These are phyloP conservation scores for Chelonus formosanus DNA, from an alignment of 2,888 invertebrate genomes.

Conservation along the genomic window DNA sequence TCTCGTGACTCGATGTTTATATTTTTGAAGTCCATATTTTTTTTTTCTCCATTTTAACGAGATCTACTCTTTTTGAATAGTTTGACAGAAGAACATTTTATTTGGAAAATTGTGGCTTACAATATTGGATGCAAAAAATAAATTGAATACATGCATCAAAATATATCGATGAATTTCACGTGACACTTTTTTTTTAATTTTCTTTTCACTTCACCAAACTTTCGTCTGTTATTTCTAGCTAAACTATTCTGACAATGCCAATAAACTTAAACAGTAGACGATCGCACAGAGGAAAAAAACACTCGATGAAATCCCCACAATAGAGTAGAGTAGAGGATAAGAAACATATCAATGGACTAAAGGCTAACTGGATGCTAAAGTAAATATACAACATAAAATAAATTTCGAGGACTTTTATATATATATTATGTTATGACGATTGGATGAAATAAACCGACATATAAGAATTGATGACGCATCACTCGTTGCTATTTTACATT, in stretches of 20 bases:
- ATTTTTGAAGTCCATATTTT: constrained; percentile 16
- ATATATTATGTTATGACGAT: background rate
- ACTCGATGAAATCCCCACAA: no score
- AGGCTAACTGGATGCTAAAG: no score
- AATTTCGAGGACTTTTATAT: background rate
- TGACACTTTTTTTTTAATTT: background rate
- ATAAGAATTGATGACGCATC: constrained; percentile 19
- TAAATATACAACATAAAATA: background rate
- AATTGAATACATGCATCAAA: constrained; percentile 6
- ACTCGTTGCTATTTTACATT: constrained; percentile 15
- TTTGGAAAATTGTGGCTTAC: constrained; percentile 4
- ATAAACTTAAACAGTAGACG: background rate
- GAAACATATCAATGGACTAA: no score
- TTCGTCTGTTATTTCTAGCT: background rate
- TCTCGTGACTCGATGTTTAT: constrained; percentile 13
- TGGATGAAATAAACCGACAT: background rate
- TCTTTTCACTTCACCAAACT: background rate
- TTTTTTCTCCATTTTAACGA: background rate
- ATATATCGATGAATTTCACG: constrained; percentile 1
- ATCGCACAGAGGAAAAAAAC: no score
- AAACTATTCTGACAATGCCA: background rate
- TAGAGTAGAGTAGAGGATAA: no score
- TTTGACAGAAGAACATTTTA: constrained; percentile 2
- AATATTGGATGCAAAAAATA: constrained; percentile 4
- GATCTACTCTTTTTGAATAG: background rate